Percentiles rank a stretch among this genome's conserved stretches.
phyloP scores from a whole-genome alignment of 1,140 invertebrate species.

The Microplitis mediator region DNA sequence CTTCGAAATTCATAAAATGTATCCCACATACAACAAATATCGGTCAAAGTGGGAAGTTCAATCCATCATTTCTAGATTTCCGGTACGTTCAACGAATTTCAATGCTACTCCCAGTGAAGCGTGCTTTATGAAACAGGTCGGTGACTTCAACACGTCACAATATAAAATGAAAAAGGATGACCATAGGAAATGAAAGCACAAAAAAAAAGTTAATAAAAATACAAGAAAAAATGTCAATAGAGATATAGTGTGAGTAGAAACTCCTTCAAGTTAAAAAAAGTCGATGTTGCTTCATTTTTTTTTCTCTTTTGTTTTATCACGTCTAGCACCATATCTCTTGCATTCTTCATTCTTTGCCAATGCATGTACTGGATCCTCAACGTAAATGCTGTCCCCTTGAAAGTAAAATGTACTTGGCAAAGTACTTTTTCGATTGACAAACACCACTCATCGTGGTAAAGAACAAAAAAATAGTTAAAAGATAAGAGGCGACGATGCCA shows the following conservation, averaged over 20 bases:
- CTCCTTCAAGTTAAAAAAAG: neutral
- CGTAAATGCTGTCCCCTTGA: conserved; percentile 21
- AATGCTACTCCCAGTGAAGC: conserved; percentile 26
- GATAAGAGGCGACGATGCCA: neutral
- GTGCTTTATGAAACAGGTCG: conserved; percentile 32
- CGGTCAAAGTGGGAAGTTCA: neutral
- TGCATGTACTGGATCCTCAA: neutral
- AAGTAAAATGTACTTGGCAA: neutral
- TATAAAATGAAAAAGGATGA: conserved; percentile 9
- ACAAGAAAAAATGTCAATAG: conserved; percentile 30
- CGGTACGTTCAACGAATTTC: conserved; percentile 32
- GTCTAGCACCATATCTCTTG: neutral
- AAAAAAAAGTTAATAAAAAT: conserved; percentile 12
- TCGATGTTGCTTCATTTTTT: neutral
- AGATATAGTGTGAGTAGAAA: conserved; percentile 36
- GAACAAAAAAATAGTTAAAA: conserved; percentile 9
- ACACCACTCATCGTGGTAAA: neutral
- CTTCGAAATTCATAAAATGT: neutral
- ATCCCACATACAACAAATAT: neutral
- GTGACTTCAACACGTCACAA: conserved; percentile 28
- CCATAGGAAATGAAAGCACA: conserved; percentile 26
- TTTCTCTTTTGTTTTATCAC: neutral
- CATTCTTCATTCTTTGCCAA: neutral
- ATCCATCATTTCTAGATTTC: conserved; percentile 8
- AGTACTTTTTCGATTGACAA: conserved; percentile 13